Evolutionary conservation across 2,888 invertebrate species (phyloP).

Genomic region (Dasypogon diadema): DNA sequence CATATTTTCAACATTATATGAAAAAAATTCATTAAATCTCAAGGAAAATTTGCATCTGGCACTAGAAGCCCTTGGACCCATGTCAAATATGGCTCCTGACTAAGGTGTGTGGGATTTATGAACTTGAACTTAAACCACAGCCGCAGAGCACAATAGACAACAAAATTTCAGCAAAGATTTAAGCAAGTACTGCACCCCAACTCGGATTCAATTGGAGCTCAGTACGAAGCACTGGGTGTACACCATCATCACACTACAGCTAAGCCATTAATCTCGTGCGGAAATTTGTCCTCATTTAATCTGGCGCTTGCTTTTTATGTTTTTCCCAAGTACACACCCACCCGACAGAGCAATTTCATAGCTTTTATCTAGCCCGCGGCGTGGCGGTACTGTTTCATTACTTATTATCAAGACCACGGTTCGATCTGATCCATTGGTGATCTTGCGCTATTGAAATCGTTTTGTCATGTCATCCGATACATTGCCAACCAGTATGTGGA

Average conservation of each 20-base stretch:
- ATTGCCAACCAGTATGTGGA: too few species aligned
- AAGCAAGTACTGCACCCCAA: neutral
- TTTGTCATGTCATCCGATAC: neutral
- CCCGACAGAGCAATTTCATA: neutral
- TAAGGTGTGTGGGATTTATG: neutral
- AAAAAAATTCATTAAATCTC: neutral
- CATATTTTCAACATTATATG: neutral
- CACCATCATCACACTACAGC: neutral
- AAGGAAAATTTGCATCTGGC: neutral
- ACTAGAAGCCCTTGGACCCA: neutral
- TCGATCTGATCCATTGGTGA: neutral
- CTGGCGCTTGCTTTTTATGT: neutral
- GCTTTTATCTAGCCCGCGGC: neutral
- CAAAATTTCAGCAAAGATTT: neutral
- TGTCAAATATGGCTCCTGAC: neutral
- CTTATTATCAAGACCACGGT: neutral
- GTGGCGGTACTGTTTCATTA: too few species aligned
- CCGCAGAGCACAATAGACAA: neutral
- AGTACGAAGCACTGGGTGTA: neutral
- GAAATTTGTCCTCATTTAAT: conserved; percentile 19
- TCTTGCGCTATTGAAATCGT: neutral
- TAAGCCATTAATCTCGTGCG: conserved; percentile 9
- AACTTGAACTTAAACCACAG: neutral
- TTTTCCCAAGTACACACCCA: neutral
- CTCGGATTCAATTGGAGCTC: neutral